Conservation (phyloP, 2,797 vertebrate genomes). For the Catostomus latipinnis region DNA sequence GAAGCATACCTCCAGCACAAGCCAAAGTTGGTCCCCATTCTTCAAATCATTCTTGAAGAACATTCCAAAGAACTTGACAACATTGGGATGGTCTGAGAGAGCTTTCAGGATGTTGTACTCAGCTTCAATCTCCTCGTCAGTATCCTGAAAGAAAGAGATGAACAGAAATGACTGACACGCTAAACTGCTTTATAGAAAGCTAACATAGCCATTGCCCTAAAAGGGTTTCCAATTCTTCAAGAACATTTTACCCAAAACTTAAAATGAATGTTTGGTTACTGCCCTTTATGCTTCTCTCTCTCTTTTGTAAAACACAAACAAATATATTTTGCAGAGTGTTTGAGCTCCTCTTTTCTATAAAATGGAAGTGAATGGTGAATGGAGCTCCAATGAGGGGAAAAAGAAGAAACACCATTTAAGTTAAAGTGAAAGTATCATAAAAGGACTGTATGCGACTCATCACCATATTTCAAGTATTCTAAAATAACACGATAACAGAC, state of each 20-base stretch:
- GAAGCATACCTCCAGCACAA: constrained; percentile 90
- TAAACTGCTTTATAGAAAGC: too few relatives aligned
- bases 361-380: not conserved
- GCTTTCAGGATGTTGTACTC: constrained; percentile 97
- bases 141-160: constrained; percentile 81
- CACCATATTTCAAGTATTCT: too few relatives aligned
- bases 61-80: constrained; percentile 97
- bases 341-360: not conserved
- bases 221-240: too few relatives aligned
- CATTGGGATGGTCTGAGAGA: constrained; percentile 94
- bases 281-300: not conserved
- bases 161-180: not conserved
- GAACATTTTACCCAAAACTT: too few relatives aligned
- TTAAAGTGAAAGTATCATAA: not conserved
- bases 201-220: too few relatives aligned
- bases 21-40: constrained; percentile 94
- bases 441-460: too few relatives aligned
- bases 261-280: too few relatives aligned
- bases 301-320: not conserved
- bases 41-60: constrained; percentile 94
- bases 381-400: too few relatives aligned
- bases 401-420: not conserved
- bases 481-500: too few relatives aligned
- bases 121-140: constrained; percentile 96
- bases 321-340: not conserved